Conservation (phyloP, 2,797 vertebrate species). For the Rhinogobio ventralis region DNA sequence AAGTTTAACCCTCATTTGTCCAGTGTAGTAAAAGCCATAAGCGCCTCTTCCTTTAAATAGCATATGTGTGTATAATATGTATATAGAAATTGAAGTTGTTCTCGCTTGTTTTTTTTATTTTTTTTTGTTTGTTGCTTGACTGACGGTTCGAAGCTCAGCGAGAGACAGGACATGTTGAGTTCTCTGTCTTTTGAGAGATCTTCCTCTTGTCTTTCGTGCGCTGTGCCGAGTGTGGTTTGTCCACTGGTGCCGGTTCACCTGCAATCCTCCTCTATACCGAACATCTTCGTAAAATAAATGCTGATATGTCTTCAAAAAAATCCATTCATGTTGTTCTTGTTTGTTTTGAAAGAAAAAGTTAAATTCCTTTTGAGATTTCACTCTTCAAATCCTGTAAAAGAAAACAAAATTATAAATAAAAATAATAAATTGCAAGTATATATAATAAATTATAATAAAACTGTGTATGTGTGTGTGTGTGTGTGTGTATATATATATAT, state of each 20-base stretch:
- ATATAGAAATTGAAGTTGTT: constrained; percentile 86
- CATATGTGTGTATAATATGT: constrained; percentile 86
- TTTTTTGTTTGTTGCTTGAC: constrained; percentile 85
- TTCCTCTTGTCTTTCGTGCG: constrained; percentile 68
- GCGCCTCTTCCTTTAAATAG: constrained; percentile 80
- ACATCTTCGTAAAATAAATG: constrained; percentile 80
- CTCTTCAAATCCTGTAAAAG: constrained; percentile 79
- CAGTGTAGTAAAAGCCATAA: constrained; percentile 84
- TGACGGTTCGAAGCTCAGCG: constrained; percentile 84
- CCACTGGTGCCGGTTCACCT: constrained; percentile 64
- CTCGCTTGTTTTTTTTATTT: constrained; percentile 80
- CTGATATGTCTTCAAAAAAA: constrained; percentile 86
- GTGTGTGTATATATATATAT: too few species aligned
- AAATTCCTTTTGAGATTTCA: constrained; percentile 78
- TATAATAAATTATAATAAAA: too few species aligned
- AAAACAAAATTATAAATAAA: constrained; percentile 17
- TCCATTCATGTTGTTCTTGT: constrained; percentile 74
- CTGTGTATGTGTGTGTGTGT: too few species aligned
- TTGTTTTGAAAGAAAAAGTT: constrained; percentile 80
- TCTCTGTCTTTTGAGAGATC: constrained; percentile 70
- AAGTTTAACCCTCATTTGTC: constrained; percentile 88
- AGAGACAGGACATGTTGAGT: constrained; percentile 79
- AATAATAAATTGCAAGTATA: not conserved
- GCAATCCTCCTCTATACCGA: constrained; percentile 60
- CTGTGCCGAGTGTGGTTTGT: constrained; percentile 73